Evolutionary conservation across 2,113 vertebrate species (phyloP), one percentile per base, ranked within the genome.

Genomic region (Psittacara wagleri): DNA sequence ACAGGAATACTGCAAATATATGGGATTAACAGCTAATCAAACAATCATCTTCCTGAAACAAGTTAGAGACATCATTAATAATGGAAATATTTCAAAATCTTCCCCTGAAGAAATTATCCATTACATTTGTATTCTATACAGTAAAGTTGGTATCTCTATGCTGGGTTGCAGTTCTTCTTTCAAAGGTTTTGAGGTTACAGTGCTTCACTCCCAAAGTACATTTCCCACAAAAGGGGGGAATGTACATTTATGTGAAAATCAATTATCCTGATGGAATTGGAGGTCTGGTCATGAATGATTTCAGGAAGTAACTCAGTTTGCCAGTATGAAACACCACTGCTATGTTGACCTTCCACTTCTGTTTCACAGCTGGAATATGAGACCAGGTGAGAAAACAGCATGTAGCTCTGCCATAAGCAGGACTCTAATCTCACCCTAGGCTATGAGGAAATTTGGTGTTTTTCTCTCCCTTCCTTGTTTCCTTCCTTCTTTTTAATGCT

Each of bases 211-310:
- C 27, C 55, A 81, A 90, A 95, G 52, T 28, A 79, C 51, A 73
- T 94, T 93, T 86, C 73, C 77, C 86, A 93, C 17, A 80, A 79
- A 96, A 92, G 55, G 5, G 12, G 70, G 55, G 89, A 94, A 95
- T 59, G 68, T 17, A 90, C 74, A 88, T 91, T 94, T 96, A 95
- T 68, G 55, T 83, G 94, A 96, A 98, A 97, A 97, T 94, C 95
- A 97, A 92, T 98, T 97, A 97, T 96, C 96, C 94, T 83, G 66
- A 95, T 43, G 49, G 92, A 96, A 97, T 54, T 33, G 35, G 57
- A 95, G 95, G 86, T 82, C 80, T 84, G 48, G 84, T 83, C 77
- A 86, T 95, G 78, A 97, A 93, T 52, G 84, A 97, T 94, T 76
- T 93, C 76, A 86, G 73, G 88, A 95, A 94, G 96, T 89, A 92